phyloP scores from a whole-genome alignment of 37 sponge, comb jelly and placozoan species.

The Ianthella basta region DNA sequence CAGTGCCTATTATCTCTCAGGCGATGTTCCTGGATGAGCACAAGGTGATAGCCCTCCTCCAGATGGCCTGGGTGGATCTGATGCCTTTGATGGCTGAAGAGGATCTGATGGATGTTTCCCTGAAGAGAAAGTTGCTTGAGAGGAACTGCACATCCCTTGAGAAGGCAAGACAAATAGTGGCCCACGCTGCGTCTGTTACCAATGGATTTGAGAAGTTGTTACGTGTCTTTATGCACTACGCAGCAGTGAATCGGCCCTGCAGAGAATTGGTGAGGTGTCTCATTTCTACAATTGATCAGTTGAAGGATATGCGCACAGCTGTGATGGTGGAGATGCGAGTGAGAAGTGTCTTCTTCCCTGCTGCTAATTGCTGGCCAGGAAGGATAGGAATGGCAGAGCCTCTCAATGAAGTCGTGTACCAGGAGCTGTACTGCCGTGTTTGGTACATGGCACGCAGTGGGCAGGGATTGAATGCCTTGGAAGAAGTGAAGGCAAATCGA shows the following conservation, averaged over 20 bases:
- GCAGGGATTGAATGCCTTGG: neutral
- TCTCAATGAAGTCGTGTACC: neutral
- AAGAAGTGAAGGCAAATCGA: neutral
- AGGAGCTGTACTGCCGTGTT: neutral
- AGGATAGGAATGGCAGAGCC: neutral
- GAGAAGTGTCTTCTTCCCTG: neutral
- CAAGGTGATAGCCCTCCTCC: neutral
- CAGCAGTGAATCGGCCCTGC: neutral
- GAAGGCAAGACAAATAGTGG: neutral
- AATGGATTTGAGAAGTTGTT: neutral
- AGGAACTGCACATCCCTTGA: slow-evolving; percentile 6
- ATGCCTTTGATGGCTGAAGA: neutral
- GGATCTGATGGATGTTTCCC: neutral
- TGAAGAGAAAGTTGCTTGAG: slow-evolving; percentile 6
- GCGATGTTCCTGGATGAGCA: neutral
- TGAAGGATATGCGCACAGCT: neutral
- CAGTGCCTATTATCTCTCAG: too few species aligned
- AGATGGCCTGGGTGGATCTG: neutral
- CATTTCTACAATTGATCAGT: neutral
- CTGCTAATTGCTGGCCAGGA: slow-evolving; percentile 7
- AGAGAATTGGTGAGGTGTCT: neutral
- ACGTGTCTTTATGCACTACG: neutral
- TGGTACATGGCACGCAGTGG: slow-evolving; percentile 2
- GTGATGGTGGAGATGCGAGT: neutral
- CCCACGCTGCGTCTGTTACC: neutral